A percentile compares a stretch with the other conserved stretches of the same genome.
phyloP scores from a whole-genome alignment of 1,140 invertebrate genomes.

The Trichonephila inaurata region DNA sequence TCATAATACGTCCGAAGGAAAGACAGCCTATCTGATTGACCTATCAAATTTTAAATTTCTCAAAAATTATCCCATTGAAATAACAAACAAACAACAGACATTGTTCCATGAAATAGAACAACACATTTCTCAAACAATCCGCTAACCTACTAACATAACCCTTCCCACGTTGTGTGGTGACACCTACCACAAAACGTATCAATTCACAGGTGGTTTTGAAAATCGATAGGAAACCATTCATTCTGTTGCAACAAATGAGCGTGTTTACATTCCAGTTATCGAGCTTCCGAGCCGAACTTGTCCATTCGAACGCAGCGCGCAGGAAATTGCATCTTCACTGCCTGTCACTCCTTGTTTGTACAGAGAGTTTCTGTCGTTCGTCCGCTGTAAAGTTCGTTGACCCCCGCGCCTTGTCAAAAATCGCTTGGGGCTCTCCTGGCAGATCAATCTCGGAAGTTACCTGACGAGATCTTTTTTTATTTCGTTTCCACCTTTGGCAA shows the following conservation, averaged over 20 bases:
- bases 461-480: not conserved
- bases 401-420: not conserved
- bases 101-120: not conserved
- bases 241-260: not conserved
- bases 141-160: not conserved
- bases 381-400: constrained; percentile 24
- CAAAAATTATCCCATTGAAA: too few relatives aligned
- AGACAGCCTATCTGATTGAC: too few relatives aligned
- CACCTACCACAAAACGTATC: not conserved
- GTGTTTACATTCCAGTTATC: constrained; percentile 1
- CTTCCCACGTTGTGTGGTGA: not conserved
- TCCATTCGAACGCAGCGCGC: not conserved
- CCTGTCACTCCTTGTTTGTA: not conserved
- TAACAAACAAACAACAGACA: not conserved
- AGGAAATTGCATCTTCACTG: not conserved
- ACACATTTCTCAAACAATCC: not conserved
- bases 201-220: not conserved
- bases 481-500: not conserved
- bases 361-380: not conserved
- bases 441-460: constrained; percentile 40
- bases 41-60: too few relatives aligned
- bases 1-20: too few relatives aligned
- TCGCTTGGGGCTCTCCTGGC: not conserved
- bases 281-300: not conserved
- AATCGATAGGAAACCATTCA: not conserved